These are phyloP conservation scores for Leucophenga montana DNA, from an alignment of 2,888 invertebrate genomes.

Conservation along the genomic window DNA sequence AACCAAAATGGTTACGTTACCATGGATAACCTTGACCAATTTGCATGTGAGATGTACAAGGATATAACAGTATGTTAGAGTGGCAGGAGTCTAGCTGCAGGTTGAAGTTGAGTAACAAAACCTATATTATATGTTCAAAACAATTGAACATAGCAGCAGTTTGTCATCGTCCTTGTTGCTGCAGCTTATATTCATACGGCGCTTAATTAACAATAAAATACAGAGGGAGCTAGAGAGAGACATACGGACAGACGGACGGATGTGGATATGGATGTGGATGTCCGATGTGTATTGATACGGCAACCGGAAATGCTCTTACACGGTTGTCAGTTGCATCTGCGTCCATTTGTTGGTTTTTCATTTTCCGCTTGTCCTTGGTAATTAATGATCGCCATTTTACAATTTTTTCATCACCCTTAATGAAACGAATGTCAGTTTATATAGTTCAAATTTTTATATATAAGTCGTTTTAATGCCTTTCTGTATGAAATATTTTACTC, in stretches of 20 bases:
- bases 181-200: no score
- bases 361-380: constrained; percentile 15
- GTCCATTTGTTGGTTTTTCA: not conserved
- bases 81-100: no score
- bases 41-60: not conserved
- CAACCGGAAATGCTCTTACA: constrained; percentile 10
- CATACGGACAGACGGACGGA: no score
- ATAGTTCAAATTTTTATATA: no score
- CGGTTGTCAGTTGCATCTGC: not conserved
- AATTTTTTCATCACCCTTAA: no score
- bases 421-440: no score
- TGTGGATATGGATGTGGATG: no score
- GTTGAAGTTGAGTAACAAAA: no score
- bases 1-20: constrained; percentile 26
- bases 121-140: constrained; percentile 43
- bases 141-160: constrained; percentile 44
- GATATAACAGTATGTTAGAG: not conserved
- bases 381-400: constrained; percentile 8
- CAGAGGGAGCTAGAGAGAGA: not conserved
- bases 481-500: not conserved
- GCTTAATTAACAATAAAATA: constrained; percentile 16
- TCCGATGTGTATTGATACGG: not conserved
- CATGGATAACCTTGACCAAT: constrained; percentile 47
- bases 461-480: no score
- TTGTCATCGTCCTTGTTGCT: not conserved